Evolutionary conservation across 2,888 invertebrate genomes (phyloP).

Genomic region (Drosophila anomelani): DNA sequence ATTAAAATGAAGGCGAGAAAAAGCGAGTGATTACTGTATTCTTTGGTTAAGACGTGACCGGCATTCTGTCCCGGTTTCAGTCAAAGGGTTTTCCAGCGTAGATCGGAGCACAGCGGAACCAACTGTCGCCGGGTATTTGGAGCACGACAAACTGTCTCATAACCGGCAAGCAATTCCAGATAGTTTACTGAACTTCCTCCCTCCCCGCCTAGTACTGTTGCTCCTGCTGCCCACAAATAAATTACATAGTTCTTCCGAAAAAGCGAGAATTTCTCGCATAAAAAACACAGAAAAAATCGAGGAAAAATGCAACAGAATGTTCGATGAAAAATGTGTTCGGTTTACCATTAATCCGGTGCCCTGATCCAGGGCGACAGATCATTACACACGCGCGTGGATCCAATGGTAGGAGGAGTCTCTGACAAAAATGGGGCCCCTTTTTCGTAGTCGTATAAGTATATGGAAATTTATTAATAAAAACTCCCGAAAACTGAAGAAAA

Average conservation of each 20-base stretch:
- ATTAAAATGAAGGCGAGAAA: constrained; percentile 39
- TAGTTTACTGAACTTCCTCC: constrained; percentile 70
- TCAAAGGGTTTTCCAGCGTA: constrained; percentile 13
- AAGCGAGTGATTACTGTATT: constrained; percentile 51
- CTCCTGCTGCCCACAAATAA: constrained; percentile 5
- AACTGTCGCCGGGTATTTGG: constrained; percentile 54
- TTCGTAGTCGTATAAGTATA: constrained; percentile 26
- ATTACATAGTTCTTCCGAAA: constrained; percentile 13
- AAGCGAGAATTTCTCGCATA: constrained; percentile 21
- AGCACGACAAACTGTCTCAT: constrained; percentile 71
- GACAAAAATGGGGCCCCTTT: constrained; percentile 1
- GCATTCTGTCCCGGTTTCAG: constrained; percentile 53
- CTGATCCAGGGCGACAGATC: constrained; percentile 81
- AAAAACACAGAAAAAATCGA: constrained; percentile 36
- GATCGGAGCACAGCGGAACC: constrained; percentile 54
- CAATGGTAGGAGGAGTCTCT: constrained; percentile 11
- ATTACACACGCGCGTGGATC: constrained; percentile 78
- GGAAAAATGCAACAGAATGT: constrained; percentile 61
- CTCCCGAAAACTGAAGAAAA: constrained; percentile 26
- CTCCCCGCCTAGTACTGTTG: not conserved
- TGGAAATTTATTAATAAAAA: constrained; percentile 80
- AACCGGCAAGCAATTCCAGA: constrained; percentile 56
- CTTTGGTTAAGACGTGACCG: constrained; percentile 63
- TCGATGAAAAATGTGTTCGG: constrained; percentile 78
- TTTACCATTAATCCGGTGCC: constrained; percentile 82